These are phyloP conservation scores for Ammospiza caudacuta DNA, from an alignment of 2,113 vertebrate species.

Conservation along the genomic window DNA sequence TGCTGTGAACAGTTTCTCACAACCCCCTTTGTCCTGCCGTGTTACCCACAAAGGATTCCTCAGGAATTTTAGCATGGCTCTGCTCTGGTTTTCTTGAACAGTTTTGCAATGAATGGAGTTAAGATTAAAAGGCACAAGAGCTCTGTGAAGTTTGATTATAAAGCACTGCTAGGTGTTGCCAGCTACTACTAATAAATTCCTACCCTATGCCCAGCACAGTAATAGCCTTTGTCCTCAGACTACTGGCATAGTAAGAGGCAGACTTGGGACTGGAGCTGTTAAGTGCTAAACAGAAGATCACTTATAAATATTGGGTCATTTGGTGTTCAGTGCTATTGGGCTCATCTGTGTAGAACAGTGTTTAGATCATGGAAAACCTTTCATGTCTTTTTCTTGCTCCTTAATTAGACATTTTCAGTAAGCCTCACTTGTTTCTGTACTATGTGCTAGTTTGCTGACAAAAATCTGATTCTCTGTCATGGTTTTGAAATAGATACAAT, in stretches of 20 bases:
- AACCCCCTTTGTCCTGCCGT: neutral
- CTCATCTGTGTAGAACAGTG: neutral
- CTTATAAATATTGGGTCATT: neutral
- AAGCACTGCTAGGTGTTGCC: neutral
- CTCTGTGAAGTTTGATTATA: neutral
- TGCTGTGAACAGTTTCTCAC: neutral
- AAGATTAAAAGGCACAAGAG: neutral
- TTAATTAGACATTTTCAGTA: neutral
- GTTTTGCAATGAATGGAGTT: neutral
- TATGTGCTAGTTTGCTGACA: neutral
- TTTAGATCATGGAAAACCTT: neutral
- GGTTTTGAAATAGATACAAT: neutral
- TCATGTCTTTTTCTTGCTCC: neutral
- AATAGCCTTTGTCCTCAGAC: neutral
- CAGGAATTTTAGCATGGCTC: neutral
- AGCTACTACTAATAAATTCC: neutral
- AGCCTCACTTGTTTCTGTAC: neutral
- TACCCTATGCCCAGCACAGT: neutral
- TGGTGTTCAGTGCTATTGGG: neutral
- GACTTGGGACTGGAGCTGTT: neutral
- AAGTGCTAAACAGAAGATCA: neutral
- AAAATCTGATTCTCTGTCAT: neutral
- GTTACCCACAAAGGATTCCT: neutral
- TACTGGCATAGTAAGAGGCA: neutral
- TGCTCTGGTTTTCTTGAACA: neutral